Evolutionary conservation across 2,888 invertebrate species (phyloP), one percentile per base, ranked within the genome.

Genomic region (Leptinotarsa peninsularis): DNA sequence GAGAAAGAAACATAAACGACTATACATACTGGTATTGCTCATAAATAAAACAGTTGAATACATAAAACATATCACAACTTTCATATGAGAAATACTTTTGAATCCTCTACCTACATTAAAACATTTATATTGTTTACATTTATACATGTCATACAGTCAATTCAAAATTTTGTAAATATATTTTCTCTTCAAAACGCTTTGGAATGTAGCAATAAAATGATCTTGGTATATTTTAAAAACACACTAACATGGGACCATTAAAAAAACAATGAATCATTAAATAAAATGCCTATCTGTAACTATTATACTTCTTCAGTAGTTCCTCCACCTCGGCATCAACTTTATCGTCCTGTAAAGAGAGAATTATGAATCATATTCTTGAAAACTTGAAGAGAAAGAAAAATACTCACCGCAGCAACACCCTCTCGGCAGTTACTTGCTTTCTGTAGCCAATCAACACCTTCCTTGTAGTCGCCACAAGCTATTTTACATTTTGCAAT

Each of bases 401-500:
- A 10, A 63, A 67, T 58, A 77, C 82, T 83, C 79, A 84, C 83
- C 78, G 79, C 60, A 68, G 79, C 78, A 43, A 43, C 10, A 71
- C 81, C 71, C 66, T 77, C 72, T 49, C 76, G 79, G 70, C 82
- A 78, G 17, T 60, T 66, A 63, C 58, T 76, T 1, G 86, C 87
- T 71, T 84, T 83, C 18, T 88, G 87, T 66, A 93, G 86, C 89
- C 90, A 91, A 43, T 88, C 80, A 1, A 91, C 83, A 5, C 90
- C 92, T 54, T 89, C 87, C 27, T 86, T 78, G 80, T 90, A 90
- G n/a, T 90, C 86, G 43, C 88, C 88, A 76, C 89, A 82, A 23
- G 89, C 90, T 75, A 91, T 87, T 76, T 90, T 89, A 82, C 91
- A 91, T 85, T 93, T 92, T 18, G 91, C 92, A 69, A 93, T 85